Percentiles rank a stretch among this genome's conserved stretches.
These are phyloP conservation scores for Daktulosphaira vitifoliae DNA, from an alignment of 1,140 invertebrate species.

Conservation along the genomic window DNA sequence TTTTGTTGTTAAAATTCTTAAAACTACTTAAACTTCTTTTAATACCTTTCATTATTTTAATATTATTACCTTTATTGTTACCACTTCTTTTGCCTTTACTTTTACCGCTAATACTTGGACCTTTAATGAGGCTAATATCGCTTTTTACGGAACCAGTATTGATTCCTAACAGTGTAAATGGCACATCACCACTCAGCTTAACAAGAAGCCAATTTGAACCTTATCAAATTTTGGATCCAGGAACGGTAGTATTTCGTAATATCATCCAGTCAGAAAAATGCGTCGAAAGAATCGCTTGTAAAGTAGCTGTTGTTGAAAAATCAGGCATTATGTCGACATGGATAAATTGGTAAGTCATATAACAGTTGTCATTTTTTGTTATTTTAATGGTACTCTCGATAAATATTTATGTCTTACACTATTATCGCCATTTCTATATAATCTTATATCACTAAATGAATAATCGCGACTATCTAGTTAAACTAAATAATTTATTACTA, in stretches of 20 bases:
- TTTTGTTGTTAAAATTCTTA: conserved; percentile 28
- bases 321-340: not conserved
- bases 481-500: too few species aligned
- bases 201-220: not conserved
- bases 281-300: conserved; percentile 34
- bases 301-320: conserved; percentile 27
- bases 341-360: conserved; percentile 35
- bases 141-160: too few species aligned
- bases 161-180: too few species aligned
- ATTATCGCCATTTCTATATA: too few species aligned
- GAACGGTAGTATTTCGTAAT: not conserved
- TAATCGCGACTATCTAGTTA: too few species aligned
- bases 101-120: not conserved
- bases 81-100: conserved; percentile 12
- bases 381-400: too few species aligned
- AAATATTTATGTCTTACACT: too few species aligned
- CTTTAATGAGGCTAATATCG: too few species aligned
- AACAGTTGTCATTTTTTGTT: too few species aligned
- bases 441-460: too few species aligned
- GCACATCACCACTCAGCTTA: too few species aligned
- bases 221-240: not conserved
- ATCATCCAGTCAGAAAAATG: conserved; percentile 32
- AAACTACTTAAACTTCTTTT: conserved; percentile 23
- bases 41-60: conserved; percentile 6
- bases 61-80: conserved; percentile 5